Percentiles rank a stretch among this genome's conserved stretches.
Evolutionary conservation across 2,113 vertebrate genomes (phyloP).

Genomic region (Tricholaema leucomelas): DNA sequence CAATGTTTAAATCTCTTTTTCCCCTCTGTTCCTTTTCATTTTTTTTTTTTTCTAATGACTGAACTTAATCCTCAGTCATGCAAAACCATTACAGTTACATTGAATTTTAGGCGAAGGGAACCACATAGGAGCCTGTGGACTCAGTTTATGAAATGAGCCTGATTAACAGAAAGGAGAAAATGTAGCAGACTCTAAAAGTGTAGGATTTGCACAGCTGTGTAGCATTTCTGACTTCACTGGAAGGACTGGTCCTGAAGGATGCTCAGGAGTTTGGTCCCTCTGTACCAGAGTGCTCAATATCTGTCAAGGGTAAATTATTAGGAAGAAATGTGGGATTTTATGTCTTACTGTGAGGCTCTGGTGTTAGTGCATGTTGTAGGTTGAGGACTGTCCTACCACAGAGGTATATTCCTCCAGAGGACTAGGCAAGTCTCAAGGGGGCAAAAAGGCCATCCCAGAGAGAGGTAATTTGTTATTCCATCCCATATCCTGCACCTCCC

Average conservation of each 20-base stretch:
- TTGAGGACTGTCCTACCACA: too few species aligned
- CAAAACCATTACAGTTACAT: background rate
- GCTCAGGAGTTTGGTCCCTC: background rate
- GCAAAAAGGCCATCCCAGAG: too few species aligned
- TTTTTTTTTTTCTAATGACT: background rate
- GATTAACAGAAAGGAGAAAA: background rate
- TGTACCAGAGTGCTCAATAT: background rate
- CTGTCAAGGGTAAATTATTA: background rate
- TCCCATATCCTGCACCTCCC: too few species aligned
- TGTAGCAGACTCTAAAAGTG: background rate
- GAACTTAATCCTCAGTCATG: background rate
- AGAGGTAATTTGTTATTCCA: too few species aligned
- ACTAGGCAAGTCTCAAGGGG: too few species aligned
- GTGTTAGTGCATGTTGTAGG: too few species aligned
- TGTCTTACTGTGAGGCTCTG: background rate
- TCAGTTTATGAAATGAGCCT: background rate
- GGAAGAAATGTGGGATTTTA: background rate
- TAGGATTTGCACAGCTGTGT: background rate
- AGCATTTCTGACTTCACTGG: background rate
- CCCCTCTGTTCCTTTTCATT: background rate
- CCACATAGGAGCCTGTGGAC: background rate
- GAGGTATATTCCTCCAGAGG: too few species aligned
- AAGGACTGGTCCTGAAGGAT: background rate
- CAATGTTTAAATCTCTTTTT: background rate
- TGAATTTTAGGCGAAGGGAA: background rate